Evolutionary conservation across 2,797 vertebrate genomes (phyloP).

Genomic region (Sphenopsis melanotis): DNA sequence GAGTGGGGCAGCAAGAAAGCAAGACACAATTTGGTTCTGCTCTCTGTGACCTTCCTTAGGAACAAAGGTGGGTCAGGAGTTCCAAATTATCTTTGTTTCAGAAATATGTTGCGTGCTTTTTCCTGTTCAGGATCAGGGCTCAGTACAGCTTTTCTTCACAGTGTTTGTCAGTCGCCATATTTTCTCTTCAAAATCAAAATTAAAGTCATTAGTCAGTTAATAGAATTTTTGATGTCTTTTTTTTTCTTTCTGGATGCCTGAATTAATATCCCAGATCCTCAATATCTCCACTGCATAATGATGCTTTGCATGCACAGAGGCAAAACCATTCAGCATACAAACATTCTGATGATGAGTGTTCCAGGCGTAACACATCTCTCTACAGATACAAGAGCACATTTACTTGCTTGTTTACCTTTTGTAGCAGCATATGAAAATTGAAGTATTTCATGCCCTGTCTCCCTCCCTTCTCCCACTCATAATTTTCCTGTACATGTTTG

Average conservation of each 20-base stretch:
- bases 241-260: neutral
- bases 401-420: neutral
- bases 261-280: neutral
- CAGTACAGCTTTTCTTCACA: neutral
- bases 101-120: neutral
- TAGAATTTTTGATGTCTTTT: neutral
- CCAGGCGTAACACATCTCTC: neutral
- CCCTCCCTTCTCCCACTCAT: neutral
- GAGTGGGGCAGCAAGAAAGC: neutral
- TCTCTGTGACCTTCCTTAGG: neutral
- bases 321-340: neutral
- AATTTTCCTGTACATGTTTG: neutral
- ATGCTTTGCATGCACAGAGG: neutral
- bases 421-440: neutral
- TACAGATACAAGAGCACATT: neutral
- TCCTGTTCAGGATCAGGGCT: neutral
- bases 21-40: neutral
- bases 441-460: neutral
- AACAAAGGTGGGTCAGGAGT: neutral
- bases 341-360: neutral
- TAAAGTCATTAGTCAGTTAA: neutral
- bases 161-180: neutral
- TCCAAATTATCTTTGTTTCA: neutral
- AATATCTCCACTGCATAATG: neutral
- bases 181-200: neutral